Percentiles rank a stretch among this genome's conserved stretches.
Conservation (phyloP, 1,140 invertebrate species). For the Pectinophora gossypiella region DNA sequence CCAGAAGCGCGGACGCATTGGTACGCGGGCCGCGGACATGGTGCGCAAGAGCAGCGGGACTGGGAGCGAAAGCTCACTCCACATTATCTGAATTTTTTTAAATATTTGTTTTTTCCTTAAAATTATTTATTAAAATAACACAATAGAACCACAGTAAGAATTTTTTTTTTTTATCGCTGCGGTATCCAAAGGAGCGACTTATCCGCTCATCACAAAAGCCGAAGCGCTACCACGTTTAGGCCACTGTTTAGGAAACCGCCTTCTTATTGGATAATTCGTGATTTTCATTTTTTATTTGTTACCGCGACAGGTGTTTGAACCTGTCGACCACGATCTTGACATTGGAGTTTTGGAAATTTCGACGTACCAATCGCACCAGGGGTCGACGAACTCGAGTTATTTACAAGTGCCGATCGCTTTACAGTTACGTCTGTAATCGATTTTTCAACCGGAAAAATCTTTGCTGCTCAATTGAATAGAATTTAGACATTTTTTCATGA, state of each 20-base stretch:
- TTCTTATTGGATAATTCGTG: conserved; percentile 70
- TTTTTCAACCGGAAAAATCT: conserved; percentile 12
- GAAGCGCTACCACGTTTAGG: neutral
- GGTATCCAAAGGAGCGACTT: neutral
- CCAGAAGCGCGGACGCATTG: conserved; percentile 48
- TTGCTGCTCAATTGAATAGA: neutral
- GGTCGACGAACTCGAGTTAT: conserved; percentile 34
- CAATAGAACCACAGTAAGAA: too few species aligned
- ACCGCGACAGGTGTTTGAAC: conserved; percentile 58
- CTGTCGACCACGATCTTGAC: conserved; percentile 56
- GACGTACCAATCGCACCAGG: conserved; percentile 25
- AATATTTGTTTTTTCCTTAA: neutral
- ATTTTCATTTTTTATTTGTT: conserved; percentile 53
- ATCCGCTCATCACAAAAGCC: neutral
- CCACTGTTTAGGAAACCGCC: conserved; percentile 43
- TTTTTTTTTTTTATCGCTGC: too few species aligned
- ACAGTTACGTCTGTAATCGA: conserved; percentile 38
- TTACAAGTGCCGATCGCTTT: conserved; percentile 20
- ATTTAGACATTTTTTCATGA: neutral
- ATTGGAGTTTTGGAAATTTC: conserved; percentile 37
- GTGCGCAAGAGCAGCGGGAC: conserved; percentile 13
- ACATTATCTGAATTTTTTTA: neutral
- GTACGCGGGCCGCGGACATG: conserved; percentile 31
- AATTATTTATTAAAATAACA: neutral
- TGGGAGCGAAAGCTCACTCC: conserved; percentile 16